Base-by-base conservation (phyloP, 2,797 vertebrate species). In the Pantherophis vulpinus region DNA sequence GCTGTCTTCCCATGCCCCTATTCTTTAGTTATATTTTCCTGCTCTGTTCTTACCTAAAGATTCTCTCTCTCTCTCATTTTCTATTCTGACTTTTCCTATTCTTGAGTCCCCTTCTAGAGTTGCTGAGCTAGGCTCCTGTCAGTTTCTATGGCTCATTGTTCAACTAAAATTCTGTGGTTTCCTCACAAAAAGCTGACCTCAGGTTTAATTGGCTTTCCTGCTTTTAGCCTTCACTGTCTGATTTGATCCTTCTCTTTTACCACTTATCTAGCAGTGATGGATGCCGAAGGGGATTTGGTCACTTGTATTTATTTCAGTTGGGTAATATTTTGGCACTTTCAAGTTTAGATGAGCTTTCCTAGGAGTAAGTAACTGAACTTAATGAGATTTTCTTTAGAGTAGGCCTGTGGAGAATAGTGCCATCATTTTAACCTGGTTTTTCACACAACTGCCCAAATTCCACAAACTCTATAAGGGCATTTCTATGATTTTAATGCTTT, bases 181-280 rank as follows among this genome's bases (percentile, higher is more conserved):
- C 74, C 55, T 66, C 59, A 56, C 47, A 93, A 93, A 87, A 90
- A 55, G 51, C 59, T 90, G 60, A 93, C 89, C 89, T 90, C 79
- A 56, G 51, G 32, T 93, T 93, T 90, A 93, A 93, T 90, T 93
- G 79, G 25, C 89, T 70, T 70, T 90, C n/a, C 83, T 93, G 55
- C 23, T 87, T 86, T 87, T 87, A 70, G 54, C 42, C 37, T 66
- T 90, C 27, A 2, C 60, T 42, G 47, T 93, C 92, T 87, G 51
- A 37, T 66, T 90, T 90, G 63, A 70, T 58, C 66, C 37, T 51
- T 59, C 37, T 13, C 55, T 32, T 86, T 58, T 56, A 47, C 25
- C 47, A 37, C 56, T 87, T 90, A 42, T 87, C 47, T 59, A 14
- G 6, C 54, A 51, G 2, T 70, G 59, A 90, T 11, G 86, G 60